Percentiles rank a stretch among this genome's conserved stretches.
Conservation (phyloP, 2,113 vertebrate species). For the Dicaeum eximium region DNA sequence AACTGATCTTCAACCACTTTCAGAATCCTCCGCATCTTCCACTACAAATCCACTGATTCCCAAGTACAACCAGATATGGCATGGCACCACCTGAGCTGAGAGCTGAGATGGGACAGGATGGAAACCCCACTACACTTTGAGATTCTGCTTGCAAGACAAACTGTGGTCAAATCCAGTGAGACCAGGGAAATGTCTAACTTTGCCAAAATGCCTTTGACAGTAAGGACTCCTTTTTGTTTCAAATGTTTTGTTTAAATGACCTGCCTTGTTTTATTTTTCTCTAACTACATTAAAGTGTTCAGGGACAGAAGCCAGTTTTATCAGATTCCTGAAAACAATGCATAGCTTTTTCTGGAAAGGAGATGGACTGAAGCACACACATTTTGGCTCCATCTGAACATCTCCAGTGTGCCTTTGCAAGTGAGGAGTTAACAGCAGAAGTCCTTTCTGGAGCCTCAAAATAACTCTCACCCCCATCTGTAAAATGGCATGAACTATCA, state of each 20-base stretch:
- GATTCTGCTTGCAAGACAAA: not conserved
- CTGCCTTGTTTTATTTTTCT: not conserved
- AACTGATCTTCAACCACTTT: not conserved
- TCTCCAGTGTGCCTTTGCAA: not conserved
- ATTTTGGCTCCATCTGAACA: not conserved
- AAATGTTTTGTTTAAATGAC: not conserved
- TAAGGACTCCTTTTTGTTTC: not conserved
- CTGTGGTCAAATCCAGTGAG: not conserved
- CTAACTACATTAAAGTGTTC: not conserved
- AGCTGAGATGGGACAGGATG: not conserved
- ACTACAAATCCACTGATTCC: not conserved
- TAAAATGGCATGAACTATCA: not conserved
- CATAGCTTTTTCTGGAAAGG: not conserved
- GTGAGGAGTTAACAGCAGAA: not conserved
- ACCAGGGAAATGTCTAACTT: not conserved
- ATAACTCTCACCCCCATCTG: not conserved
- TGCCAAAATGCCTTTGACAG: not conserved
- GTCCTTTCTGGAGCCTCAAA: not conserved
- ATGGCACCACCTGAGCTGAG: not conserved
- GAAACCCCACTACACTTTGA: fast-evolving
- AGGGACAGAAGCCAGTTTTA: not conserved
- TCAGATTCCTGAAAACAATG: not conserved
- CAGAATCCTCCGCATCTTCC: not conserved
- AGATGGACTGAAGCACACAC: not conserved
- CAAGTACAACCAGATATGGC: not conserved